phyloP scores from a whole-genome alignment of 2,113 vertebrate genomes.

The Clinocottus analis region DNA sequence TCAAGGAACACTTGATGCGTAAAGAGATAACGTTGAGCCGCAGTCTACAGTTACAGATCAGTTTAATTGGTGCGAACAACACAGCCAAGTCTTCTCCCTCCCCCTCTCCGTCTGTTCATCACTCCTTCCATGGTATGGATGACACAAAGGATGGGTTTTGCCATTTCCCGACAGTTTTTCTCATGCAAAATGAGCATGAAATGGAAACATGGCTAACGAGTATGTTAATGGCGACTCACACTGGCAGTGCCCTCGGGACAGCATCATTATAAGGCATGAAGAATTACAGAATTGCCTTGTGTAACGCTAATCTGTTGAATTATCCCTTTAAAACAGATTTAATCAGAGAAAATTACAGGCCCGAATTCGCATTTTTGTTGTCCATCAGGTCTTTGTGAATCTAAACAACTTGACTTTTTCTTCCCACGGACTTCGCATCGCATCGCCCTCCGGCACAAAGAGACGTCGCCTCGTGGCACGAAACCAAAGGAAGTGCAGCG shows the following conservation, averaged over 20 bases:
- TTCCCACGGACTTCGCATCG: not conserved
- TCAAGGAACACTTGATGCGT: constrained; percentile 32
- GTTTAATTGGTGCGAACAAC: constrained; percentile 50
- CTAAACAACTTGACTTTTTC: not conserved
- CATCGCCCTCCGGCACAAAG: constrained; percentile 5
- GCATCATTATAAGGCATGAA: not conserved
- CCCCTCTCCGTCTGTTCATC: constrained; percentile 10
- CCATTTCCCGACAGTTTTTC: too few species aligned
- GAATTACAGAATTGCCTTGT: not conserved
- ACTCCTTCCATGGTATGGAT: constrained; percentile 17
- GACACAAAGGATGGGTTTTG: constrained; percentile 1
- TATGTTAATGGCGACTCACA: not conserved
- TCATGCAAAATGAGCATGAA: too few species aligned
- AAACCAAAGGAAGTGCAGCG: constrained; percentile 48
- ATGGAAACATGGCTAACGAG: too few species aligned
- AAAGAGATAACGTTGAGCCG: constrained; percentile 32
- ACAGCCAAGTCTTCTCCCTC: not conserved
- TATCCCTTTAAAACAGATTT: not conserved
- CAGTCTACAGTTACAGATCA: constrained; percentile 31
- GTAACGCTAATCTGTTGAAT: not conserved
- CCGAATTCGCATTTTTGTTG: not conserved
- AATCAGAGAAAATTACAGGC: not conserved
- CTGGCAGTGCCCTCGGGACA: not conserved
- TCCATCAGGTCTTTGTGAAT: not conserved
- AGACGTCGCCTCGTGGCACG: not conserved